phyloP scores from a whole-genome alignment of 2,888 invertebrate genomes.

The Mythimna vitellina region DNA sequence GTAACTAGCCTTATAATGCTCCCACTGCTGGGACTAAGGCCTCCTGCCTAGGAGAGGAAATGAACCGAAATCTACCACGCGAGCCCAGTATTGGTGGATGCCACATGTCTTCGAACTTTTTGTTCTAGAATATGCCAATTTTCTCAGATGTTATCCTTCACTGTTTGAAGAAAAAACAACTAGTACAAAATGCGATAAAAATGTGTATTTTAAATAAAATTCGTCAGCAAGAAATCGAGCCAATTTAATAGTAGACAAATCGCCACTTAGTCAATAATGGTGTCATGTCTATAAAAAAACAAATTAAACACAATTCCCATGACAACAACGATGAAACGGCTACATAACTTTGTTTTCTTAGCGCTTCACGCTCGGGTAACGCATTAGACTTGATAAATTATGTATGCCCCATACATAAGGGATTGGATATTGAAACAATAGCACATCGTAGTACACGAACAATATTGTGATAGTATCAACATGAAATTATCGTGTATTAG shows the following conservation, averaged over 20 bases:
- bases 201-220: neutral
- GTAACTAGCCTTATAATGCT: too few relatives aligned
- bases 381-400: slow-evolving; percentile 20
- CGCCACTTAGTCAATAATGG: neutral
- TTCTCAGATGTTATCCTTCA: too few relatives aligned
- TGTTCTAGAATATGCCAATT: too few relatives aligned
- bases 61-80: too few relatives aligned
- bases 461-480: slow-evolving; percentile 11
- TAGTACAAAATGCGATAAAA: neutral
- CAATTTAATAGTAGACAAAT: neutral
- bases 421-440: slow-evolving; percentile 8
- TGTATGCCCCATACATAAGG: slow-evolving; percentile 12
- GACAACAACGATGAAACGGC: slow-evolving; percentile 2
- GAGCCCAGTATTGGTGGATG: too few relatives aligned
- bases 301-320: slow-evolving; percentile 9
- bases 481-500: slow-evolving; percentile 1
- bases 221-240: neutral
- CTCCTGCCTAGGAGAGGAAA: too few relatives aligned
- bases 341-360: neutral
- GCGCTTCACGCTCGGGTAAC: slow-evolving; percentile 6
- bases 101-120: too few relatives aligned
- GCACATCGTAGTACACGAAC: slow-evolving; percentile 7
- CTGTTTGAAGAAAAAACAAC: too few relatives aligned
- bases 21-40: too few relatives aligned
- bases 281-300: neutral